Evolutionary conservation across 2,113 vertebrate genomes (phyloP).

Genomic region (Dasyornis broadbenti): DNA sequence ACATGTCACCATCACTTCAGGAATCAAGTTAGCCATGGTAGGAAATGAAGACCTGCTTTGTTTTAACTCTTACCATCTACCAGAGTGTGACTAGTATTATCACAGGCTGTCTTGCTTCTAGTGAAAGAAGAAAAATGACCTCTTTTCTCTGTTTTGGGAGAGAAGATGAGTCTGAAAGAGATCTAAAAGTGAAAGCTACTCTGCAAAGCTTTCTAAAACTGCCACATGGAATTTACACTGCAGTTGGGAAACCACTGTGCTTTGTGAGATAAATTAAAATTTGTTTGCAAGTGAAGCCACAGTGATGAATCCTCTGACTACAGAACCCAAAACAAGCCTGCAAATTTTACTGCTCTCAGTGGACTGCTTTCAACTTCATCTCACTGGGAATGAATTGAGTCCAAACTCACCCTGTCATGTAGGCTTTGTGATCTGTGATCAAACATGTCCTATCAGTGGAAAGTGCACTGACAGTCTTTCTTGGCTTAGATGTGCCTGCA

Average conservation of each 20-base stretch:
- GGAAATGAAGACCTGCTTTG: not conserved
- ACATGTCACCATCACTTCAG: not conserved
- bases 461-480: not conserved
- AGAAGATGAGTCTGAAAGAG: not conserved
- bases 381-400: not conserved
- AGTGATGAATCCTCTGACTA: not conserved
- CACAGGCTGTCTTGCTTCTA: not conserved
- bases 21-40: not conserved
- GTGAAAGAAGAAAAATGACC: not conserved
- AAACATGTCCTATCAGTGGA: not conserved
- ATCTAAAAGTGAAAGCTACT: not conserved
- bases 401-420: not conserved
- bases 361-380: not conserved
- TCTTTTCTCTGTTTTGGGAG: not conserved
- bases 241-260: not conserved
- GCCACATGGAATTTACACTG: not conserved
- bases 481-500: not conserved
- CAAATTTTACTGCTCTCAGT: not conserved
- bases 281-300: not conserved
- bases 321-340: not conserved
- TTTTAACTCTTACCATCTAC: not conserved
- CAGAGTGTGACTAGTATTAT: not conserved
- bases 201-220: not conserved
- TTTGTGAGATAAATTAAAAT: not conserved
- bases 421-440: not conserved